phyloP scores from a whole-genome alignment of 2,797 vertebrate genomes.

The Gymnothorax reevesii region DNA sequence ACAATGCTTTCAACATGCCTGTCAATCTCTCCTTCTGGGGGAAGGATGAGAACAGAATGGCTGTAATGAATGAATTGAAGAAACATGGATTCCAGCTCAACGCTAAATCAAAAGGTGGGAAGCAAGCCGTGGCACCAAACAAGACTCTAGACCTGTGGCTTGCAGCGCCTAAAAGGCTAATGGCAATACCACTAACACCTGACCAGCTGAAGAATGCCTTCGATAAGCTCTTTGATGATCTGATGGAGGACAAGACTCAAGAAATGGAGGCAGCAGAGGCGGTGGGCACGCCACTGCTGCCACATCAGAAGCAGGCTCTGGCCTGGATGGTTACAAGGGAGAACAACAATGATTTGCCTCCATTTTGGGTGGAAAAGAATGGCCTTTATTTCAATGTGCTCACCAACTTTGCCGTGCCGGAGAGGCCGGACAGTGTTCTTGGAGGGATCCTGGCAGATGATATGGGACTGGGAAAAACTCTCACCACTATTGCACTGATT shows the following conservation, averaged over 20 bases:
- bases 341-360: conserved; percentile 81
- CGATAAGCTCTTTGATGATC: conserved; percentile 89
- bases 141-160: background rate
- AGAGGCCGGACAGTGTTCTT: conserved; percentile 76
- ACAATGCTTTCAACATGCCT: conserved; percentile 83
- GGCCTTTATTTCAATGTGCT: conserved; percentile 83
- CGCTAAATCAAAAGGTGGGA: conserved; percentile 55
- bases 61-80: conserved; percentile 70
- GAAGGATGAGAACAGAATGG: conserved; percentile 76
- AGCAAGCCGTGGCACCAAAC: conserved; percentile 12
- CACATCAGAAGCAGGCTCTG: conserved; percentile 88
- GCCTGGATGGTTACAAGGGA: conserved; percentile 89
- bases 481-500: conserved; percentile 86
- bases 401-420: conserved; percentile 84
- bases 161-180: conserved; percentile 28
- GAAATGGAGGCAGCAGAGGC: conserved; percentile 84
- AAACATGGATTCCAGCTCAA: conserved; percentile 75
- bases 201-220: conserved; percentile 87
- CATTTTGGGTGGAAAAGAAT: conserved; percentile 86
- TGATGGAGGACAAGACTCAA: conserved; percentile 87
- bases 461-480: conserved; percentile 93
- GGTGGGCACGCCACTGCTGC: conserved; percentile 78
- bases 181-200: conserved; percentile 60
- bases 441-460: conserved; percentile 92
- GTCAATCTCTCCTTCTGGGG: conserved; percentile 88